Evolutionary conservation across 2,888 invertebrate species (phyloP).

Genomic region (Apamea monoglypha): DNA sequence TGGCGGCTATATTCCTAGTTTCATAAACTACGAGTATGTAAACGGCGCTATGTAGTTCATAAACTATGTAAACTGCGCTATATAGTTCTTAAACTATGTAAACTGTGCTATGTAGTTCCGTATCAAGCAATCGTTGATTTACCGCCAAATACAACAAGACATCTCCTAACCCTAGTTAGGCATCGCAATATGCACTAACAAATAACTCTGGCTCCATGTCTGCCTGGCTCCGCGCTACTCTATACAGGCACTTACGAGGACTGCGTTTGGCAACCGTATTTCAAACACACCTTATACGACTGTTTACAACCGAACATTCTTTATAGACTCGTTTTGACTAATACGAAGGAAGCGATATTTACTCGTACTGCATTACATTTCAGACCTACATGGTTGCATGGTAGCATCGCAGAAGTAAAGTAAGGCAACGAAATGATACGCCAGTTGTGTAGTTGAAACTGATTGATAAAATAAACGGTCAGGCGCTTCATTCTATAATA

Average conservation of each 20-base stretch:
- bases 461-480: slow-evolving; percentile 7
- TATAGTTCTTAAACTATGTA: not conserved
- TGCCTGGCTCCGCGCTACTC: slow-evolving; percentile 2
- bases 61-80: not conserved
- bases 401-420: not conserved
- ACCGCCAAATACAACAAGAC: not conserved
- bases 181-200: slow-evolving; percentile 18
- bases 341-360: slow-evolving; percentile 23
- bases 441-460: slow-evolving; percentile 3
- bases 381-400: not conserved
- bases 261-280: slow-evolving; percentile 33
- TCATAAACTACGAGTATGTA: not conserved
- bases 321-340: slow-evolving; percentile 35
- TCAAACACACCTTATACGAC: slow-evolving; percentile 36
- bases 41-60: too few species aligned
- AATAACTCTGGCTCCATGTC: slow-evolving; percentile 27
- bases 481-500: slow-evolving; percentile 21
- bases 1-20: not conserved
- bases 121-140: not conserved
- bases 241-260: slow-evolving; percentile 23
- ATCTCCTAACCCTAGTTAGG: not conserved
- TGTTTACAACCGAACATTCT: slow-evolving; percentile 49
- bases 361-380: slow-evolving; percentile 13
- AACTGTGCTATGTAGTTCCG: not conserved
- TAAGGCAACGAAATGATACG: not conserved